Percentiles rank a stretch among this genome's conserved stretches.
Evolutionary conservation across 2,888 invertebrate species (phyloP).

Genomic region (Pterostichus madidus): DNA sequence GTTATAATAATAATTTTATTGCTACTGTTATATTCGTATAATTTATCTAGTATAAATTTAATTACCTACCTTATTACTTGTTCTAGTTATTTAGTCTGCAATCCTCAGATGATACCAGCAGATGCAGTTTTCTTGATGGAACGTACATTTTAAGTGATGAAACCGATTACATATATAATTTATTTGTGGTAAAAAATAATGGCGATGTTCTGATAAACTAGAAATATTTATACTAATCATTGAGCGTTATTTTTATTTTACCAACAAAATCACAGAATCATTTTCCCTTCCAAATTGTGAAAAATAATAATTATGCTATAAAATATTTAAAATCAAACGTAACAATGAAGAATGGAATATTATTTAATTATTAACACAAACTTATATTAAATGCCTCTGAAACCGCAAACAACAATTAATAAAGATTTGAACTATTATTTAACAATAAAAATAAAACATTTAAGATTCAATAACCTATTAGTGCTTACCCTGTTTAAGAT

Average conservation of each 20-base stretch:
- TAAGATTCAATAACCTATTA: conserved; percentile 8
- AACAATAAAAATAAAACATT: conserved; percentile 15
- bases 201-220: background rate
- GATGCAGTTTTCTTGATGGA: too few relatives aligned
- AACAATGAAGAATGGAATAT: conserved; percentile 16
- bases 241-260: conserved; percentile 37
- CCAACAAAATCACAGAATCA: conserved; percentile 45
- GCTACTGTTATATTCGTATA: too few relatives aligned
- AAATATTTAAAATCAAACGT: conserved; percentile 14
- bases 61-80: too few relatives aligned
- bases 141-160: too few relatives aligned
- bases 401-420: conserved; percentile 31
- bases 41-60: background rate
- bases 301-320: background rate
- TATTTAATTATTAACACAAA: conserved; percentile 4
- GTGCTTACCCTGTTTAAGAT: conserved; percentile 73
- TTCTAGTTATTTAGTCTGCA: too few relatives aligned
- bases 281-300: background rate
- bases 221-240: conserved; percentile 9
- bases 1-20: too few relatives aligned
- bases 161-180: too few relatives aligned
- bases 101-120: too few relatives aligned
- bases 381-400: conserved; percentile 18
- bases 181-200: too few relatives aligned
- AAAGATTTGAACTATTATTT: conserved; percentile 11